Evolutionary conservation across 2,888 invertebrate species (phyloP).

Genomic region (Epinotia bilunana): DNA sequence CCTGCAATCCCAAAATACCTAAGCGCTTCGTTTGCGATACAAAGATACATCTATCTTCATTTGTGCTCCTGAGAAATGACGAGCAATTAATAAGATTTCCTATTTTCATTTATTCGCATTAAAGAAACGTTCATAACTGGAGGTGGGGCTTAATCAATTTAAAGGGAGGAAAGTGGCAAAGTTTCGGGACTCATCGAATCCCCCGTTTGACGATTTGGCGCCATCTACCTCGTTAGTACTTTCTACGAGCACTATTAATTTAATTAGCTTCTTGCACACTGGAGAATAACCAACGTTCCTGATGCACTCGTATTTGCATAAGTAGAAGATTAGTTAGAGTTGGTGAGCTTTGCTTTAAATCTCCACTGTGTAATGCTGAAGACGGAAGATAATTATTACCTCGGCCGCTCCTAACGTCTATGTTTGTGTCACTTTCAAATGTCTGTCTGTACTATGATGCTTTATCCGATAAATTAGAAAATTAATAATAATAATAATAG

Average conservation of each 20-base stretch:
- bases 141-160: constrained; percentile 57
- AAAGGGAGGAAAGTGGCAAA: constrained; percentile 44
- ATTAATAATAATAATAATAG: too few relatives aligned
- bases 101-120: constrained; percentile 53
- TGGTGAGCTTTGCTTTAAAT: constrained; percentile 4
- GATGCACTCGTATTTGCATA: constrained; percentile 31
- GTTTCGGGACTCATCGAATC: constrained; percentile 35
- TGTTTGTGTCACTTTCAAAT: too few relatives aligned
- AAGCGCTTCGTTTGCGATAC: constrained; percentile 4
- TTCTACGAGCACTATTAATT: constrained; percentile 55
- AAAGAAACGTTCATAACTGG: constrained; percentile 52
- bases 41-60: constrained; percentile 33
- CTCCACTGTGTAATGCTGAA: constrained; percentile 5
- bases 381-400: not conserved
- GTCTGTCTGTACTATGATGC: too few relatives aligned
- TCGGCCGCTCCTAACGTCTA: not conserved
- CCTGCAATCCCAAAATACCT: constrained; percentile 27
- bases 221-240: constrained; percentile 55
- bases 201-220: constrained; percentile 42
- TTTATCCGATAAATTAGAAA: too few relatives aligned
- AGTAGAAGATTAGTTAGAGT: not conserved
- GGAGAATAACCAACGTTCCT: constrained; percentile 13
- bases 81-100: constrained; percentile 49
- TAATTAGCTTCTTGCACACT: constrained; percentile 48
- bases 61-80: constrained; percentile 43